Evolutionary conservation across 2,797 vertebrate species (phyloP), one percentile per base, ranked within the genome.

Genomic region (Hylomyscus alleni): DNA sequence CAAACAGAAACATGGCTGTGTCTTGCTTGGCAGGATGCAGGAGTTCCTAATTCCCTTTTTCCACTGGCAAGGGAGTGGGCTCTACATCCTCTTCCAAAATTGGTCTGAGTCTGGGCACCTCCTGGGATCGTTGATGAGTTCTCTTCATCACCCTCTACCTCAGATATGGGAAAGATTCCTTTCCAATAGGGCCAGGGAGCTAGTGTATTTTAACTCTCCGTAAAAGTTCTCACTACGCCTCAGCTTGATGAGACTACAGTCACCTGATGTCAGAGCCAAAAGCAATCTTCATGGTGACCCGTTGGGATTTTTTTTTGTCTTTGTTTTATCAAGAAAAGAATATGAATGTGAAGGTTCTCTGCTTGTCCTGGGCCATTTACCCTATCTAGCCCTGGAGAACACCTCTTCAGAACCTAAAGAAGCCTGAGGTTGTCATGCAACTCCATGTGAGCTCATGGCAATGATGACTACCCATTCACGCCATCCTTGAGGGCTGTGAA

Each of bases 41-140:
- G 26, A 40, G 20, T 40, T 56, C 29, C 40, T 7, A 20, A 24
- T n/a, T 75, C 44, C 77, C n/a, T 19, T 72, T 52, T 37, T 26
- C n/a, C 3, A 0, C 31, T 1, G 24, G 31, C 34, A 69, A 62
- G 29, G 13, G 44, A 86, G 31, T n/a, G 44, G 31, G 44, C 22
- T 47, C 17, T 3, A 44, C 6, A 4, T 0, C 34, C 29, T 37
- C 31, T 12, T 58, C 7, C 8, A 1, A 2, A 29, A 12, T 44
- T 3, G 44, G 20, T 44, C n/a, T 13, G 29, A 8, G n/a, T 29
- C 22, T 37, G 0, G 7, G 3, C 50, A 26, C 9, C 0, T 20
- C 9, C 47, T 0, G 22, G 1, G 44, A 3, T 1, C 2, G 17
- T 2, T 4, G 40, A 8, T 24, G 12, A 24, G 9, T 12, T 8